Conservation (phyloP, 2,888 invertebrate species). For the Nasonovia ribisnigri region DNA sequence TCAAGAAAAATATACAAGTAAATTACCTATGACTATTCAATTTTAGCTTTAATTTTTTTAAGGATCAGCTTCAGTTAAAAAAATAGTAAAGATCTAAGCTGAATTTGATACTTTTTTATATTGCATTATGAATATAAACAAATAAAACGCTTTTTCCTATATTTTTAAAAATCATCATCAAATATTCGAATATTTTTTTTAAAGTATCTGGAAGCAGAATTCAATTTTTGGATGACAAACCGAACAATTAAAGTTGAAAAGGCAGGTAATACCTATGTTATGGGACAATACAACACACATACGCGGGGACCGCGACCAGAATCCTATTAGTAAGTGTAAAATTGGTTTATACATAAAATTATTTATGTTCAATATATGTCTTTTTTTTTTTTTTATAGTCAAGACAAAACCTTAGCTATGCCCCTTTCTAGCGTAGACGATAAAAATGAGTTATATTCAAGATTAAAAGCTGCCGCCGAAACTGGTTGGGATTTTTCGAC, state of each 20-base stretch:
- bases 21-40: neutral
- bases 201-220: constrained; percentile 75
- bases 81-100: neutral
- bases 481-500: constrained; percentile 91
- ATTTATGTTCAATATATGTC: neutral
- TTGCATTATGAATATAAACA: neutral
- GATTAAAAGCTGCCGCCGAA: constrained; percentile 86
- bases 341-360: neutral
- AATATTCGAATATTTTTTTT: constrained; percentile 71
- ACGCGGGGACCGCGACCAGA: constrained; percentile 80
- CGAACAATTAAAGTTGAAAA: constrained; percentile 71
- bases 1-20: constrained; percentile 74
- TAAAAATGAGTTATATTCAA: constrained; percentile 76
- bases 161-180: neutral
- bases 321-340: constrained; percentile 73
- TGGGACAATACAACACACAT: constrained; percentile 76
- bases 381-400: constrained; percentile 70
- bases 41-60: neutral
- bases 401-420: constrained; percentile 75
- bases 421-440: constrained; percentile 71
- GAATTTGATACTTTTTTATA: neutral
- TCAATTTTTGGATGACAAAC: constrained; percentile 77
- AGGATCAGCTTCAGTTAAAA: neutral
- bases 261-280: constrained; percentile 72
- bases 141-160: neutral